Evolutionary conservation across 2,113 vertebrate genomes (phyloP).

Genomic region (Bubo scandiacus): DNA sequence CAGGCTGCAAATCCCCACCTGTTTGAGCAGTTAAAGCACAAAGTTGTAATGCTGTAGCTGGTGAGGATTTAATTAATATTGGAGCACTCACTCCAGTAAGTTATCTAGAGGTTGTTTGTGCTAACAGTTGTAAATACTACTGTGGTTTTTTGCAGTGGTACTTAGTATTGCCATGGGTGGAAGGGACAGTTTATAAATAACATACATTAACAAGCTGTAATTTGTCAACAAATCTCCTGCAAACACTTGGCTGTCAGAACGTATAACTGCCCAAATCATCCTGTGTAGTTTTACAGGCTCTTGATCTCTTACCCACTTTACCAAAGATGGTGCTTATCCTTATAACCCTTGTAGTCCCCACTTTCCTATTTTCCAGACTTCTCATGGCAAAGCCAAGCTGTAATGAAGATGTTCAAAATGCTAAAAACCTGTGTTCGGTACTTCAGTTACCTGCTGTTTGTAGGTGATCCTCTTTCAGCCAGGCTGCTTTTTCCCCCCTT

Average conservation of each 20-base stretch:
- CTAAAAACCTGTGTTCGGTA: neutral
- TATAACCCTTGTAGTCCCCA: neutral
- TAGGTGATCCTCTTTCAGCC: neutral
- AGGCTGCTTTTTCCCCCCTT: neutral
- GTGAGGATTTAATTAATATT: neutral
- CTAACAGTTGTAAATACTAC: neutral
- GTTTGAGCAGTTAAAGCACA: neutral
- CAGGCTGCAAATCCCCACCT: neutral
- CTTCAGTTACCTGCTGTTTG: neutral
- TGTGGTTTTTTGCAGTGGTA: neutral
- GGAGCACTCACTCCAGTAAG: neutral
- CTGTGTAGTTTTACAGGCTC: neutral
- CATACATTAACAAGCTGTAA: neutral
- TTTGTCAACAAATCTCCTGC: neutral
- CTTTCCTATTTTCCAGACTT: neutral
- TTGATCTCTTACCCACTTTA: neutral
- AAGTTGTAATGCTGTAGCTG: neutral
- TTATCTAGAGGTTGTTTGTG: neutral
- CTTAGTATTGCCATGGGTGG: neutral
- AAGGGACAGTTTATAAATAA: neutral
- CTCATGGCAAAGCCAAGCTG: neutral
- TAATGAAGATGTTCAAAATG: neutral
- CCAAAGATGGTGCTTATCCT: neutral
- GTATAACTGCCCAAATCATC: fast-evolving
- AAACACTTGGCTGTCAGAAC: neutral